phyloP scores from a whole-genome alignment of 2,113 vertebrate genomes.

The Pitta sordida region DNA sequence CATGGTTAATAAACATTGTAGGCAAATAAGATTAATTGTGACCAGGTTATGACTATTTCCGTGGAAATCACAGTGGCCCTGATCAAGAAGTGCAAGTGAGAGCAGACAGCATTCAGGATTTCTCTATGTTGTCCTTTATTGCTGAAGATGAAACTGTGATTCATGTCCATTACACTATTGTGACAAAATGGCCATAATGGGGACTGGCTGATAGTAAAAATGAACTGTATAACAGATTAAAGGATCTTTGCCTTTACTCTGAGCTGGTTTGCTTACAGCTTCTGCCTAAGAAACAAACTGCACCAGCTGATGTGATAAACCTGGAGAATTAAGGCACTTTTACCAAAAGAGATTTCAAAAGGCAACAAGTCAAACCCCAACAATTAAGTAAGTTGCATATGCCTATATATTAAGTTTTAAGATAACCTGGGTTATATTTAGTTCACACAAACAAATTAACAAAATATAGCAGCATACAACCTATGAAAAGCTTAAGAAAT shows the following conservation, averaged over 20 bases:
- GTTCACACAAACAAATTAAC: conserved; percentile 34
- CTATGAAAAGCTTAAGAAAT: conserved; percentile 66
- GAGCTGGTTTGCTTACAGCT: neutral
- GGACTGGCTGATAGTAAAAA: neutral
- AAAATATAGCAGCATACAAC: conserved; percentile 58
- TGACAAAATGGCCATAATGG: neutral
- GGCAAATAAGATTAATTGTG: neutral
- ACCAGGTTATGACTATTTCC: neutral
- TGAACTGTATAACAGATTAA: neutral
- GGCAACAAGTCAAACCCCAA: conserved; percentile 14
- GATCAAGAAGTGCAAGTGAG: neutral
- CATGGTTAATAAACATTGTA: neutral
- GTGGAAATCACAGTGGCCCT: neutral
- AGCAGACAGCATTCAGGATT: neutral
- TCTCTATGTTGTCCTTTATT: conserved; percentile 32
- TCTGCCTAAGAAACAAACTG: neutral
- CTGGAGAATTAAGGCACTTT: conserved; percentile 51
- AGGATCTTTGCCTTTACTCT: conserved; percentile 7
- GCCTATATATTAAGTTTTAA: conserved; percentile 39
- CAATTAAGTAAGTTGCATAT: neutral
- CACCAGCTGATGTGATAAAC: neutral
- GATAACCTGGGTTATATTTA: conserved; percentile 20
- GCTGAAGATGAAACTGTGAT: neutral
- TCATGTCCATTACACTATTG: neutral
- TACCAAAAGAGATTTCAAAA: conserved; percentile 16